These are phyloP conservation scores for Fistularia commersonii DNA, from an alignment of 2,797 vertebrate species.

Conservation along the genomic window DNA sequence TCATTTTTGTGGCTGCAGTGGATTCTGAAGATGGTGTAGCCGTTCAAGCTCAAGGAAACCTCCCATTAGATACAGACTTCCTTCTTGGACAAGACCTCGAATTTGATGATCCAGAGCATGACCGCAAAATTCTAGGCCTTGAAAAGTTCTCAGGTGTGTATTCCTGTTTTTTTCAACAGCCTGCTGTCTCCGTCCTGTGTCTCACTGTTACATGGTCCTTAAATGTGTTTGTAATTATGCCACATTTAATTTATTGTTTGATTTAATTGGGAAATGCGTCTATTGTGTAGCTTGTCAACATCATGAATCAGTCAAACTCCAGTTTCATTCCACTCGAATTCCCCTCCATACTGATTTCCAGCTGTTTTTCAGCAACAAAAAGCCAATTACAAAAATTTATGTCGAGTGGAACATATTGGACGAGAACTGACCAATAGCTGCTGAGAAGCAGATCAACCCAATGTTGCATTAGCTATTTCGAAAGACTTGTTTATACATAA, in stretches of 20 bases:
- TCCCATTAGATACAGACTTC: conserved; percentile 82
- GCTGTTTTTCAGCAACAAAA: too few relatives aligned
- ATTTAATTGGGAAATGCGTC: neutral
- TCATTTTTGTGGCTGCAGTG: conserved; percentile 67
- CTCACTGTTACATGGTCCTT: neutral
- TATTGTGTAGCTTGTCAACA: neutral
- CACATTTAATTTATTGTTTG: neutral
- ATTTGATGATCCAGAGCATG: conserved; percentile 78
- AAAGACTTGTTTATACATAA: too few relatives aligned
- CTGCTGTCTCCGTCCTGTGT: neutral
- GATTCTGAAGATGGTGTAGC: conserved; percentile 84
- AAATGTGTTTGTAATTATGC: neutral
- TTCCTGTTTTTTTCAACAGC: neutral
- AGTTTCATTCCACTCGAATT: too few relatives aligned
- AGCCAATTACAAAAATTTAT: too few relatives aligned
- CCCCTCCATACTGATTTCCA: too few relatives aligned
- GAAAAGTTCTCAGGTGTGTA: conserved; percentile 83
- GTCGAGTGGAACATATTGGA: too few relatives aligned
- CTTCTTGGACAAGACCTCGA: conserved; percentile 84
- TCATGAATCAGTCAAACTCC: too few relatives aligned
- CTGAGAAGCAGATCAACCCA: too few relatives aligned
- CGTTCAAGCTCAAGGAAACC: conserved; percentile 75
- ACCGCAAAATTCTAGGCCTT: conserved; percentile 80
- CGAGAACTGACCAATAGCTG: too few relatives aligned
- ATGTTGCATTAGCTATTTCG: too few relatives aligned